These are phyloP conservation scores for Coryphaenoides rupestris DNA, from an alignment of 2,113 vertebrate species.

Conservation along the genomic window DNA sequence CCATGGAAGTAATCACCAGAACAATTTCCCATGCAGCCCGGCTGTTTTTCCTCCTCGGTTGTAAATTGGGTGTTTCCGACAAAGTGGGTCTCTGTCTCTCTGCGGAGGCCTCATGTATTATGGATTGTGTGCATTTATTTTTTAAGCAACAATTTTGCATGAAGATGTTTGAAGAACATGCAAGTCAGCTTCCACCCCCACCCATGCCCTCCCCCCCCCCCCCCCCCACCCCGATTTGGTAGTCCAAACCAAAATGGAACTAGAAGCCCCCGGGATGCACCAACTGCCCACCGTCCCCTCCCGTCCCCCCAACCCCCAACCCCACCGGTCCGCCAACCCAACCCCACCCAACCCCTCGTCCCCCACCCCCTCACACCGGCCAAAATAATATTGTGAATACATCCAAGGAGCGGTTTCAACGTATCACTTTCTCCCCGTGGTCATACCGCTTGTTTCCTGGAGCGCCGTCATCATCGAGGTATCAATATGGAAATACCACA, in stretches of 20 bases:
- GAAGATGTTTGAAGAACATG: slow-evolving; percentile 1
- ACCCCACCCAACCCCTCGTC: neutral
- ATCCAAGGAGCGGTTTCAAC: slow-evolving; percentile 41
- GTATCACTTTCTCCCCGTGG: slow-evolving; percentile 59
- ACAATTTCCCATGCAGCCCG: slow-evolving; percentile 43
- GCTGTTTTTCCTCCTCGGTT: slow-evolving; percentile 35
- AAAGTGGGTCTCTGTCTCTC: slow-evolving; percentile 60
- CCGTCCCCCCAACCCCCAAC: neutral
- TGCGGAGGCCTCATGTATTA: slow-evolving; percentile 53
- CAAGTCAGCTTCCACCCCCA: too few species aligned
- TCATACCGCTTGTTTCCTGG: slow-evolving; percentile 69
- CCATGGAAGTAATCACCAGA: slow-evolving; percentile 54
- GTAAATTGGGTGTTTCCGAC: slow-evolving; percentile 56
- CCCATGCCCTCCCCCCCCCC: too few species aligned
- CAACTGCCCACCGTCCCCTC: too few species aligned
- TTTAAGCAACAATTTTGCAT: neutral
- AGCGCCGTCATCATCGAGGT: slow-evolving; percentile 73
- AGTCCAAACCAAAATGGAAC: neutral
- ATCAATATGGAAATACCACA: slow-evolving; percentile 77
- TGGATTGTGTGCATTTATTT: slow-evolving; percentile 30
- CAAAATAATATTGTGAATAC: slow-evolving; percentile 28
- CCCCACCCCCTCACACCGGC: neutral
- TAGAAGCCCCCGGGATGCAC: neutral
- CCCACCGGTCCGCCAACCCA: too few species aligned
- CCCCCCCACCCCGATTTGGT: neutral